These are phyloP conservation scores for Zoanthus gigantus DNA, from an alignment of 92 coral and sea anemone species.

Conservation along the genomic window DNA sequence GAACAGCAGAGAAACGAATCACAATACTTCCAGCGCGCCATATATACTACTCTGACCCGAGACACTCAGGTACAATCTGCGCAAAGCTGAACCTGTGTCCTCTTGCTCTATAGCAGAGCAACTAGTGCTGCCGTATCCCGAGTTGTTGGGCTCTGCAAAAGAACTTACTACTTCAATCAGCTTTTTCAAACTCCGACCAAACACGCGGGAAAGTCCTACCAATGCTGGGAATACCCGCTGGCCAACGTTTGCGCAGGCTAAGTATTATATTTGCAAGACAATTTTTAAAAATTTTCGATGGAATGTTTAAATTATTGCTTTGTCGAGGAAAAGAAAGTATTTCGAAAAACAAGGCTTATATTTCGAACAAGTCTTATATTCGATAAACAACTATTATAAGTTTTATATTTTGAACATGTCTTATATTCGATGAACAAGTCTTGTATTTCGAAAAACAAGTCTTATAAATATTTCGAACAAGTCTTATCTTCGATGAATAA, in stretches of 20 bases:
- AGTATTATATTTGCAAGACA: constrained; percentile 14
- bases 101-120: background rate
- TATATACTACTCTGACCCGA: background rate
- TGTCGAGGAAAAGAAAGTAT: no score
- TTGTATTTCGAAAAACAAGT: no score
- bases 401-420: no score
- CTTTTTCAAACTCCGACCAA: background rate
- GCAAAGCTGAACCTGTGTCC: constrained; percentile 13
- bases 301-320: no score
- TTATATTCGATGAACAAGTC: no score
- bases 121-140: background rate
- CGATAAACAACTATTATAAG: no score
- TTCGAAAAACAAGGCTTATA: no score
- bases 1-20: background rate
- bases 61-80: constrained; percentile 19
- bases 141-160: constrained; percentile 6
- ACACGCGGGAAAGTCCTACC: constrained; percentile 8
- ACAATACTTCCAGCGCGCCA: constrained; percentile 5
- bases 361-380: no score
- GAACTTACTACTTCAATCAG: constrained; percentile 14
- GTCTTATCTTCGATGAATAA: no score
- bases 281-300: background rate
- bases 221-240: background rate
- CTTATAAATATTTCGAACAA: no score
- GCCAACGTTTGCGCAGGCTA: background rate